These are phyloP conservation scores for Propithecus deckenii DNA, from an alignment of 2,797 vertebrate species.

Conservation along the genomic window DNA sequence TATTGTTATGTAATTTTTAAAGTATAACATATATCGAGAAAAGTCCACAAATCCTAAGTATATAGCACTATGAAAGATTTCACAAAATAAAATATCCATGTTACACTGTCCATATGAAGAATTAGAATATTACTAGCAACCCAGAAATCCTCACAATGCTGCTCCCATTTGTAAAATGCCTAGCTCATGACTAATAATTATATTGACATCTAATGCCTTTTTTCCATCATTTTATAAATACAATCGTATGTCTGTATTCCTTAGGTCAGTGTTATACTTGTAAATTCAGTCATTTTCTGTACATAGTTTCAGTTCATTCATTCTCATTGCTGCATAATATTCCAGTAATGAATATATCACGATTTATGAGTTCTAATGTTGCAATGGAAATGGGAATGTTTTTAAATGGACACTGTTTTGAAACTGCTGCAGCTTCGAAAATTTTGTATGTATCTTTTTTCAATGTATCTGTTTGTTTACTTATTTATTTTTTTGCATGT, in stretches of 20 bases:
- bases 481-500: background rate
- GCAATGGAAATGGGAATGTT: background rate
- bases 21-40: background rate
- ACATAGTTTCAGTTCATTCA: background rate
- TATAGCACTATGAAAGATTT: background rate
- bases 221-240: background rate
- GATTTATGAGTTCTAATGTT: background rate
- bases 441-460: background rate
- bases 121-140: background rate
- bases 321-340: background rate
- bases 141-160: background rate
- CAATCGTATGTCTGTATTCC: background rate
- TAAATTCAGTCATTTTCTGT: background rate
- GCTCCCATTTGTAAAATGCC: background rate
- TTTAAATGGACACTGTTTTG: background rate
- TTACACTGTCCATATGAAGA: background rate
- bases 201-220: background rate
- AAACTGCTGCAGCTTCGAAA: background rate
- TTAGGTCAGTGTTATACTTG: background rate
- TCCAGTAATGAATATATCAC: background rate
- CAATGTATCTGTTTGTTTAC: background rate
- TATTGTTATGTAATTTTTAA: background rate
- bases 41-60: background rate
- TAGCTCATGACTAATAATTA: background rate
- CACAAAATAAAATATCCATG: background rate